Evolutionary conservation across 2,888 invertebrate species (phyloP).

Genomic region (Heterodera filipjevi): DNA sequence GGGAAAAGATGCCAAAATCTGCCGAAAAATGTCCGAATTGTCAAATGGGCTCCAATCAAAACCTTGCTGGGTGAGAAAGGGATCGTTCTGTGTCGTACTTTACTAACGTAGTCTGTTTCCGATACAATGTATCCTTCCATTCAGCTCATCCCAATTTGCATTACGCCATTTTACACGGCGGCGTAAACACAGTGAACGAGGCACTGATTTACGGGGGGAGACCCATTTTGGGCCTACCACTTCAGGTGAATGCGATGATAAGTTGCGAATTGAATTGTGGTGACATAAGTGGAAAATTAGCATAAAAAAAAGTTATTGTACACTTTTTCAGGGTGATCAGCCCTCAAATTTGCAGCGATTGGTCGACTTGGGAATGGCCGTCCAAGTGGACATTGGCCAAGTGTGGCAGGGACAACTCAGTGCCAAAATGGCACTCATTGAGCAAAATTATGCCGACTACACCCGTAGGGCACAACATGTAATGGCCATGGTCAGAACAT

Average conservation of each 20-base stretch:
- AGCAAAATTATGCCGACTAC: conserved; percentile 41
- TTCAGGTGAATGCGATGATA: conserved; percentile 43
- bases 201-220: conserved; percentile 53
- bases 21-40: conserved; percentile 47
- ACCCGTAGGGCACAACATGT: conserved; percentile 28
- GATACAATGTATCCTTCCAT: neutral
- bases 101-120: neutral
- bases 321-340: conserved; percentile 51
- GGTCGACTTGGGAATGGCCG: conserved; percentile 54
- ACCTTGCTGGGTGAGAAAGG: conserved; percentile 45
- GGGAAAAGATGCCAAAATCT: conserved; percentile 37
- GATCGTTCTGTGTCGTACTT: neutral
- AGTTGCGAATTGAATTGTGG: too few relatives aligned
- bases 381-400: conserved; percentile 48
- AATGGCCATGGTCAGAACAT: conserved; percentile 27
- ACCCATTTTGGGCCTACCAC: conserved; percentile 56
- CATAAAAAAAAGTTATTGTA: neutral
- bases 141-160: conserved; percentile 56
- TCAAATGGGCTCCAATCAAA: conserved; percentile 59
- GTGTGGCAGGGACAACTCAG: conserved; percentile 47
- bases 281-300: too few relatives aligned
- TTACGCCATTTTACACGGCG: conserved; percentile 57
- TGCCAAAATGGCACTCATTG: conserved; percentile 45
- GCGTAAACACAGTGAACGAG: conserved; percentile 60
- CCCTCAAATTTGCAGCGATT: conserved; percentile 55